A percentile compares a stretch with the other conserved stretches of the same genome.
These are phyloP conservation scores for Chrosomus eos DNA, from an alignment of 2,797 vertebrate species.

Conservation along the genomic window DNA sequence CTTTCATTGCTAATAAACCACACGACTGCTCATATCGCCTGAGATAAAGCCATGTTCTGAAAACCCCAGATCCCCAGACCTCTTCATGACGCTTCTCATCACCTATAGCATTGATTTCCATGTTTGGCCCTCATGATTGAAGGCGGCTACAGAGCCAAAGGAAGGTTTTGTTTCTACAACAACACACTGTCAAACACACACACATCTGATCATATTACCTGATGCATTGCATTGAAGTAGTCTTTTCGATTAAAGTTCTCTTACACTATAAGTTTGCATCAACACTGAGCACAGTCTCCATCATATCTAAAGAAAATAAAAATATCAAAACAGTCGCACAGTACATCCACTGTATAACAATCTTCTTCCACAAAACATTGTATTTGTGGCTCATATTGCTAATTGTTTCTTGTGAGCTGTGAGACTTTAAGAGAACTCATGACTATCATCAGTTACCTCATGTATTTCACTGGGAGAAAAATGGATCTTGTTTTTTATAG, in stretches of 20 bases:
- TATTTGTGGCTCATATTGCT: not conserved
- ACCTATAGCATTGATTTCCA: slow-evolving; percentile 39
- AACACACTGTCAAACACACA: not conserved
- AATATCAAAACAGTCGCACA: not conserved
- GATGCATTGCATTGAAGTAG: slow-evolving; percentile 28
- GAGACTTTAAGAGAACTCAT: slow-evolving; percentile 13
- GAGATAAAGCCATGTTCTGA: not conserved
- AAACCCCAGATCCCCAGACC: slow-evolving; percentile 39
- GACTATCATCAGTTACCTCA: slow-evolving; percentile 12
- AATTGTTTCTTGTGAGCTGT: slow-evolving; percentile 2
- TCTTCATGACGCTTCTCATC: not conserved
- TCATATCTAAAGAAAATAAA: slow-evolving; percentile 40
- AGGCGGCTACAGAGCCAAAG: slow-evolving; percentile 39
- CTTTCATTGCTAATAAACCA: not conserved
- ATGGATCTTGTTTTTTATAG: not conserved
- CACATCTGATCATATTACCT: slow-evolving; percentile 17
- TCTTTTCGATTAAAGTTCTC: slow-evolving; percentile 41
- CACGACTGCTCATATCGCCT: not conserved
- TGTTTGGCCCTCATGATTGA: slow-evolving; percentile 45
- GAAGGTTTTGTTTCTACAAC: not conserved
- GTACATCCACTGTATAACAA: not conserved
- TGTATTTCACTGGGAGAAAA: not conserved
- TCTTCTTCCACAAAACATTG: not conserved
- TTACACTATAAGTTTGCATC: slow-evolving; percentile 51
- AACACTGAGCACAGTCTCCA: slow-evolving; percentile 44